Percentiles rank a stretch among this genome's conserved stretches.
These are phyloP conservation scores for Menura novaehollandiae DNA, from an alignment of 2,113 vertebrate species.

Conservation along the genomic window DNA sequence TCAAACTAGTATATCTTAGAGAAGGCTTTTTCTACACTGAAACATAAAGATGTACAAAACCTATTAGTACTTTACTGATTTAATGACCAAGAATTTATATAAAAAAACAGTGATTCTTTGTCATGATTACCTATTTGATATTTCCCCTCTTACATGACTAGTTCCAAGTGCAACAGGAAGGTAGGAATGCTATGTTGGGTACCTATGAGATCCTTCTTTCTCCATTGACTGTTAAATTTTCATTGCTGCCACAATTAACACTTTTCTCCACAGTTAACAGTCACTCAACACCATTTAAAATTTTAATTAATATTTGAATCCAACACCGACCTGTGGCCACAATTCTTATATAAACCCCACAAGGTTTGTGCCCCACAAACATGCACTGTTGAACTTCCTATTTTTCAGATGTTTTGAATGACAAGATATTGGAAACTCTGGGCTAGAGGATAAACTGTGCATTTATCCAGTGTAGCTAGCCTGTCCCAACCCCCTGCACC, in stretches of 20 bases:
- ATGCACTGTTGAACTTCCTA: accelerated
- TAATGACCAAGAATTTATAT: background rate
- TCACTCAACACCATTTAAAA: background rate
- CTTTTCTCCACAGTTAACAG: background rate
- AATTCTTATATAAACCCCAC: background rate
- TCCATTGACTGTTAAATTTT: background rate
- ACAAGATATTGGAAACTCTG: background rate
- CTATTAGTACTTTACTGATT: background rate
- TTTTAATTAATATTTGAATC: background rate
- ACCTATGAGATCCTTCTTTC: background rate
- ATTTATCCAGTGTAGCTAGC: background rate
- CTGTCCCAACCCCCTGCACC: background rate
- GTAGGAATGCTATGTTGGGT: accelerated
- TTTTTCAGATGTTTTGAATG: background rate
- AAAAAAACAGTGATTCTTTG: background rate
- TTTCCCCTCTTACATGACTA: background rate
- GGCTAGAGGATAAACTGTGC: background rate
- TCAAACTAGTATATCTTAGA: background rate
- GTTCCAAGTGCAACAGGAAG: background rate
- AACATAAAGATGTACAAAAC: background rate
- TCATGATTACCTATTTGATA: background rate
- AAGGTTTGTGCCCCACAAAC: background rate
- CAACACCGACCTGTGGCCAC: background rate
- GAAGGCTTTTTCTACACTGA: background rate
- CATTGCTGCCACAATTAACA: background rate